Evolutionary conservation across 23 tunicate genomes (phyloP), one percentile per base, ranked within the genome.

Genomic region (Phallusia fumigata): DNA sequence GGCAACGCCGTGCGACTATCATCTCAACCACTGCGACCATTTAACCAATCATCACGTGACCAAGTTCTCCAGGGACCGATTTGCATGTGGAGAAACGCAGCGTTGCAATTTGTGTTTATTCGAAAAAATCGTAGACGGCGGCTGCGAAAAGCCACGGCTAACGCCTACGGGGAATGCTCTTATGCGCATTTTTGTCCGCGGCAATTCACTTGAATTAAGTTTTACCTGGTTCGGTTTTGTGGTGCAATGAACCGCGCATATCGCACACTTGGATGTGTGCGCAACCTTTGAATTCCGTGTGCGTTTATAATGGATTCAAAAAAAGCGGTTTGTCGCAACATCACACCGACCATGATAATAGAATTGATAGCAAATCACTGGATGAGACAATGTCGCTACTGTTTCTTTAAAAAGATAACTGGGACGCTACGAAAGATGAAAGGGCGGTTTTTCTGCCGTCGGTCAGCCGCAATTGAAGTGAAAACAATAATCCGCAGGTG

Each of bases 141-240:
- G 11, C 69, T 40, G 69, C 69, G 3, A 22, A 24, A 58, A 6
- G 69, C 11, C 69, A 58, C 28, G 69, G 28, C 69, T 21, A 58
- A 24, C 69, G 69, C 69, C 69, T 58, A 58, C 69, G 69, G 69
- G 69, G 69, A 58, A 58, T 21, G 69, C 69, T 58, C 69, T 58
- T 58, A 58, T 58, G 69, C 28, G 69, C 69, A 58, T 58, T 58
- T 58, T 58, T 58, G 69, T 24, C 5, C 69, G 69, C 16, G 28
- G 69, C 69, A 58, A 58, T 58, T 58, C 28, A 24, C 69, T 24
- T 58, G 69, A 58, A 58, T 58, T 58, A 58, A 58, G 69, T 24
- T 24, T 24, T 22, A 58, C 69, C 69, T 58, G 69, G 28, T 58
- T 58, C 69, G 16, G 69, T 24, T 21, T 58, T 58, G 69, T 58